Percentiles rank a stretch among this genome's conserved stretches.
These are phyloP conservation scores for Anoura caudifer DNA, from an alignment of 2,113 vertebrate species.

Conservation along the genomic window DNA sequence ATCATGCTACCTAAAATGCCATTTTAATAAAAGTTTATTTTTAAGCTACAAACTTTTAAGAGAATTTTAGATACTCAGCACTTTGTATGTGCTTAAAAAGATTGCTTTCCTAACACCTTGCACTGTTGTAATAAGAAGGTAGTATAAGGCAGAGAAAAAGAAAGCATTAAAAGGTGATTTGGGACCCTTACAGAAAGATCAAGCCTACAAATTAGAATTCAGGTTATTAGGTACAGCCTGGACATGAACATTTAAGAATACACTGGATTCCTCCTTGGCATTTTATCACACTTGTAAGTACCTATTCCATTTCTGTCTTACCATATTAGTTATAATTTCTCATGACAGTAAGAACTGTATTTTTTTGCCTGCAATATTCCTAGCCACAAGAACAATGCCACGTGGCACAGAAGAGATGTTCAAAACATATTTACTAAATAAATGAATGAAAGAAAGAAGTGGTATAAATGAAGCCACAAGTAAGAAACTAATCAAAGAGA, in stretches of 20 bases:
- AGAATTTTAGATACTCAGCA: background rate
- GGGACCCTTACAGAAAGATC: background rate
- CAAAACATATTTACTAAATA: background rate
- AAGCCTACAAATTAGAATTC: constrained; percentile 15
- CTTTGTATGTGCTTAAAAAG: background rate
- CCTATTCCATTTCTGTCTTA: background rate
- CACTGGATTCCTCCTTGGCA: background rate
- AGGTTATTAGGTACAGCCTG: background rate
- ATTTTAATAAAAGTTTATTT: background rate
- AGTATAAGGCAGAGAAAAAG: background rate
- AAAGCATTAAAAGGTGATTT: background rate
- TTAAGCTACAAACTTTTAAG: background rate
- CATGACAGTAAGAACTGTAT: background rate
- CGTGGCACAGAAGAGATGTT: background rate
- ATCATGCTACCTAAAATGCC: background rate
- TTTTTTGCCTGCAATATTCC: background rate
- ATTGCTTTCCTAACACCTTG: background rate
- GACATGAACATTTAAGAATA: background rate
- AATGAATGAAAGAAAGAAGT: background rate
- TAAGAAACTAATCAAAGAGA: background rate
- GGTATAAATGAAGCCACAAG: background rate
- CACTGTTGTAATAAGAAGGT: background rate
- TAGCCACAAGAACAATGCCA: background rate
- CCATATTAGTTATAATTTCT: background rate
- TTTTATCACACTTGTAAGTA: background rate